Evolutionary conservation across 2,113 vertebrate species (phyloP).

Genomic region (Argyrosomus japonicus): DNA sequence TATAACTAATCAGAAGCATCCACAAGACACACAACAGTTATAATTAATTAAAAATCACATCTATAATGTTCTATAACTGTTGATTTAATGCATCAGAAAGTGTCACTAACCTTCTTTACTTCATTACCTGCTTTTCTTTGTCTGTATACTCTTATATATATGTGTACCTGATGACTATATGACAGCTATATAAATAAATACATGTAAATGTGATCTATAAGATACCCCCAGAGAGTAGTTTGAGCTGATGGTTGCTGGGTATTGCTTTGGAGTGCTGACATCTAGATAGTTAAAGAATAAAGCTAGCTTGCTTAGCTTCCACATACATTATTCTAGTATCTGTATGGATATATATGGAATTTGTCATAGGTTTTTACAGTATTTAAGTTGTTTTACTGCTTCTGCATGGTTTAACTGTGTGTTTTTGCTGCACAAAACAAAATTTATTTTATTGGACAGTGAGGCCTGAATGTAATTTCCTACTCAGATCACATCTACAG

Average conservation of each 20-base stretch:
- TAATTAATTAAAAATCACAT: no score
- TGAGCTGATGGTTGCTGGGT: not conserved
- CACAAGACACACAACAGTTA: no score
- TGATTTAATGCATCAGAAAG: no score
- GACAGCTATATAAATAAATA: not conserved
- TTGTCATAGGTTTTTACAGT: not conserved
- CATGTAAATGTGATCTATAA: not conserved
- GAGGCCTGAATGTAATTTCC: slow-evolving; percentile 16
- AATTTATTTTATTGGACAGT: not conserved
- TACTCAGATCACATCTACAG: slow-evolving; percentile 5
- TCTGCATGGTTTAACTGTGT: not conserved
- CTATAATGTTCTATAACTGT: no score
- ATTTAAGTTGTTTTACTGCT: not conserved
- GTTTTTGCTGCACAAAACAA: not conserved
- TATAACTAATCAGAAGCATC: no score
- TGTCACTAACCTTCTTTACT: no score
- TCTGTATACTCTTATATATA: not conserved
- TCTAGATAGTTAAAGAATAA: not conserved
- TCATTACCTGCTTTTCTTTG: not conserved
- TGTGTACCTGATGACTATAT: not conserved
- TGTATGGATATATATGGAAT: not conserved
- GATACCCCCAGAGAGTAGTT: not conserved
- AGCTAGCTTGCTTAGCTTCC: not conserved
- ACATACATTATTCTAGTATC: not conserved
- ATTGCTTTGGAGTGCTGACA: not conserved